Conservation (phyloP, 2,888 invertebrate genomes). For the Apamea monoglypha region DNA sequence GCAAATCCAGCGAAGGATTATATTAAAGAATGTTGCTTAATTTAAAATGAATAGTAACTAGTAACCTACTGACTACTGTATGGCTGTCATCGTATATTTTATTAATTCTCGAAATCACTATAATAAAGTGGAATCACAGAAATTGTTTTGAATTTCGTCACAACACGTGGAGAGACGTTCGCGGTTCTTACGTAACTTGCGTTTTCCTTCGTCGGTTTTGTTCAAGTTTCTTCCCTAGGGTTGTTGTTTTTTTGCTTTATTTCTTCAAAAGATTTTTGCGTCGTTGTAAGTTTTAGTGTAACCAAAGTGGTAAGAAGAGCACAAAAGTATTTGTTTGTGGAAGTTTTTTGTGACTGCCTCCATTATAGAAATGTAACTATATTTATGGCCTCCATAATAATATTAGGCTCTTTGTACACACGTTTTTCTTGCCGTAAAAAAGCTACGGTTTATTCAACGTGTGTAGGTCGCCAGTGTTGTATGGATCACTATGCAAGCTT, state of each 20-base stretch:
- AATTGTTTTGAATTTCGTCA: conserved; percentile 70
- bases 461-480: neutral
- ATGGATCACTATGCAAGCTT: conserved; percentile 1
- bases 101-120: conserved; percentile 62
- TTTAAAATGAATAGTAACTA: conserved; percentile 33
- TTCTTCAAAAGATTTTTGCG: conserved; percentile 35
- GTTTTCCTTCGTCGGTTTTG: conserved; percentile 47
- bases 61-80: conserved; percentile 49
- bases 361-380: too few species aligned
- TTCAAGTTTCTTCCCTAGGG: conserved; percentile 32
- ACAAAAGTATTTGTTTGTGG: conserved; percentile 9
- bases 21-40: conserved; percentile 40
- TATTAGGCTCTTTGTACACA: neutral
- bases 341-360: conserved; percentile 9
- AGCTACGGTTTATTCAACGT: neutral
- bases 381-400: neutral
- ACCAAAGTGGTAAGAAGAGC: conserved; percentile 11
- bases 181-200: conserved; percentile 48
- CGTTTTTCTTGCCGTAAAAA: neutral
- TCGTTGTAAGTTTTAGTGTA: conserved; percentile 28
- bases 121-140: conserved; percentile 65
- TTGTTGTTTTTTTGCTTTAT: conserved; percentile 33
- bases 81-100: conserved; percentile 52
- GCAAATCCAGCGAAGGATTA: conserved; percentile 34
- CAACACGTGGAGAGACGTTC: conserved; percentile 61